A percentile compares a stretch with the other conserved stretches of the same genome.
Conservation (phyloP, 2,113 vertebrate species). For the Odontophorus gujanensis region DNA sequence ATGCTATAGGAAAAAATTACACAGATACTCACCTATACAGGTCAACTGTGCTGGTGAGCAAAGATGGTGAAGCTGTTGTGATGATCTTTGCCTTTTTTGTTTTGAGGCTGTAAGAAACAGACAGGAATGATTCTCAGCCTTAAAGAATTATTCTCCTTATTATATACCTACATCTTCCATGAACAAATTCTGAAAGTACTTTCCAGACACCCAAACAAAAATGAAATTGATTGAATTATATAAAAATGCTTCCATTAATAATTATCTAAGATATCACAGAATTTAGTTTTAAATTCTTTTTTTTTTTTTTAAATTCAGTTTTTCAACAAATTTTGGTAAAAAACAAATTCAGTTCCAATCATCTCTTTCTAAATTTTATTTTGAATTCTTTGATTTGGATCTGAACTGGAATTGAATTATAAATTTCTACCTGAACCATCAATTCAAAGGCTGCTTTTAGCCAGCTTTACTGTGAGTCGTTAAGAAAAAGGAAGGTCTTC, state of each 20-base stretch:
- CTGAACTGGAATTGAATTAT: background rate
- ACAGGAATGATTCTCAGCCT: conserved; percentile 79
- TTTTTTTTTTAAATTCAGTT: background rate
- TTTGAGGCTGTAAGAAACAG: conserved; percentile 76
- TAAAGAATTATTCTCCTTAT: conserved; percentile 62
- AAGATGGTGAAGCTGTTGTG: background rate
- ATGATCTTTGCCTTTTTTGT: conserved; percentile 67
- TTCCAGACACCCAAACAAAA: conserved; percentile 68
- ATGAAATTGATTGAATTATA: background rate
- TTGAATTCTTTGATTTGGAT: background rate
- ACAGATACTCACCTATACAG: background rate
- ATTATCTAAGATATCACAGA: background rate
- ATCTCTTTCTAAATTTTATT: background rate
- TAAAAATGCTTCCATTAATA: background rate
- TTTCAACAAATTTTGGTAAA: background rate
- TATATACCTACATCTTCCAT: conserved; percentile 42
- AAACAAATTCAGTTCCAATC: background rate
- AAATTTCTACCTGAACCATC: background rate
- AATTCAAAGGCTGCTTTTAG: background rate
- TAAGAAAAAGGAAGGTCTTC: background rate
- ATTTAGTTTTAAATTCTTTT: background rate
- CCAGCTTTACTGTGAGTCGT: background rate
- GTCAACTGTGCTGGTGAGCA: background rate
- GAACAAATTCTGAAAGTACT: conserved; percentile 75
- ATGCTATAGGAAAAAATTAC: background rate